phyloP scores from a whole-genome alignment of 1,140 invertebrate species.

The Drosophila ironensis region DNA sequence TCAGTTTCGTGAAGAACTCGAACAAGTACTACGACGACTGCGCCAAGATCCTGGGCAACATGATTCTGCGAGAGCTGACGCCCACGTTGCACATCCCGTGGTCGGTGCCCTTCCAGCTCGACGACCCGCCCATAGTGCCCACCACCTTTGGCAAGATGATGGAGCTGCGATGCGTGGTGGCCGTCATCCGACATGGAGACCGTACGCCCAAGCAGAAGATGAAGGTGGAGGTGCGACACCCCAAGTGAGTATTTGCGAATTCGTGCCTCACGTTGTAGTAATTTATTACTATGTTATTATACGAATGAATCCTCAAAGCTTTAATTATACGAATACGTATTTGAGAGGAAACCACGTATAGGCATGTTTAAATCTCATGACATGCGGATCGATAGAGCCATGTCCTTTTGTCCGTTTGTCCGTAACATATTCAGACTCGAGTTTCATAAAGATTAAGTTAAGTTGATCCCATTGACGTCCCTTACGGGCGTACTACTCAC shows the following conservation, averaged over 20 bases:
- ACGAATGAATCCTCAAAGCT: too few species aligned
- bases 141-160: conserved; percentile 99
- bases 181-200: conserved; percentile 99
- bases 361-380: too few species aligned
- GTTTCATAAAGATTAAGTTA: too few species aligned
- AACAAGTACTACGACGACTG: conserved; percentile 99
- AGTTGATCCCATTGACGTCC: too few species aligned
- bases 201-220: conserved; percentile 99
- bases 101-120: conserved; percentile 97
- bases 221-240: conserved; percentile 99
- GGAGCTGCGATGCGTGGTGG: conserved; percentile 98
- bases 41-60: conserved; percentile 97
- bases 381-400: too few species aligned
- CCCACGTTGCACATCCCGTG: conserved; percentile 98
- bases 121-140: conserved; percentile 99
- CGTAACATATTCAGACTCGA: too few species aligned
- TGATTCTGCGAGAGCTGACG: conserved; percentile 95
- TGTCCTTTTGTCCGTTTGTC: too few species aligned
- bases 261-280: too few species aligned
- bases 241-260: conserved; percentile 90
- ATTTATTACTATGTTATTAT: too few species aligned
- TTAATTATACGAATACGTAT: too few species aligned
- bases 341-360: too few species aligned
- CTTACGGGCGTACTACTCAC: too few species aligned
- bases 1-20: conserved; percentile 99